Evolutionary conservation across 2,797 vertebrate species (phyloP), one percentile per base, ranked within the genome.

Genomic region (Lacerta viridis): DNA sequence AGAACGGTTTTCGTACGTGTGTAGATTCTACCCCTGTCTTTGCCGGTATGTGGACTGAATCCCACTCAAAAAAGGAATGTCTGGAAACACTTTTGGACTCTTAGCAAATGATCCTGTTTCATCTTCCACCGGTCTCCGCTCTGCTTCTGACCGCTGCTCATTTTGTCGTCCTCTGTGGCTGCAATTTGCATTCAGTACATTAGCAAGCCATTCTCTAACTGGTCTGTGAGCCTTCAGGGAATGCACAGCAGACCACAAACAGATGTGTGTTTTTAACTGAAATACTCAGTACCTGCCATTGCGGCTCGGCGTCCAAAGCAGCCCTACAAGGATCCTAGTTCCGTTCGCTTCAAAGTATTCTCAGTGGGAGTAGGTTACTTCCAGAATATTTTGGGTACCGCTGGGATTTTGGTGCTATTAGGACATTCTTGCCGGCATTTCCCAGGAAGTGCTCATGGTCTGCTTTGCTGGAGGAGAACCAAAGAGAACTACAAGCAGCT

Each of bases 131-230:
- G 0, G 23, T 83, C 43, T 7, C 1, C 29, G 13, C 64, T 76
- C 5, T 0, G 8, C 50, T 20, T 77, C 79, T 46, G 7, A 71
- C 64, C 66, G 9, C 4, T n/a, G 46, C 23, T 1, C 1, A 13
- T 0, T 0, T 72, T 33, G 69, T 20, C 0, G 0, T 69, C 29
- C 0, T 0, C 0, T 20, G 0, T 6, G 61, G 43, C 0, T 4
- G 0, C 0, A 25, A 17, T 61, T 83, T 0, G 0, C 2, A 43
- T 1, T 7, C 17, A 77, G 15, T 33, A 7, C 36, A 46, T 89
- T 85, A 74, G 36, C 66, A 68, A 89, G 55, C 0, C 2, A 77
- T 43, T 81, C 13, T 46, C 76, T 83, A 39, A 75, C 80, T 10
- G 20, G 20, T 79, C 69, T 66, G 76, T 74, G 76, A 80, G 29